Base-by-base conservation (phyloP, 1,140 invertebrate species). In the Leguminivora glycinivorella region DNA sequence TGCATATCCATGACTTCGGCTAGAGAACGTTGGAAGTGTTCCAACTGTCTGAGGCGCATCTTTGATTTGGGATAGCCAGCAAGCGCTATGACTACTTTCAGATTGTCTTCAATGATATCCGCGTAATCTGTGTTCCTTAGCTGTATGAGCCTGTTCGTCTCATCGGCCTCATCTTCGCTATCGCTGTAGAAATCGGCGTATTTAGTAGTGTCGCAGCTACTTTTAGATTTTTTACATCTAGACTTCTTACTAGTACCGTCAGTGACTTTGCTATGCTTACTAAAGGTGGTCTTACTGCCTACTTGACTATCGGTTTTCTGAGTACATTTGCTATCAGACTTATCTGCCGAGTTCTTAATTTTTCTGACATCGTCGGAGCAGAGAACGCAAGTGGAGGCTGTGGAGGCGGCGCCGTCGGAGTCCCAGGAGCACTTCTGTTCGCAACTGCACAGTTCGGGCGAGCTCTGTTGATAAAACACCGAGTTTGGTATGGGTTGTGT, bases 1-100 rank as follows among this genome's bases (percentile, higher is more conserved):
- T 90, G 88, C 88, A 89, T 90, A 56, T 90, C 83, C 6, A 85
- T 83, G 0, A 90, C 75, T n/a, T 82, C 81, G n/a, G 76, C 79
- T 0, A 90, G 24, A 0, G 76, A 81, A 1, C 73, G 72, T 60
- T 86, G 83, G 25, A 90, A 90, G 7, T 74, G 67, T 25, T 83
- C 79, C 83, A 90, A 88, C 43, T 88, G 82, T 31, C 77, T 75
- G 5, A 90, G 56, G 1, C 75, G 71, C 78, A 90, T 88, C 63
- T 87, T 90, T 0, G 75, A 79, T 70, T 87, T 88, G 0, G 88
- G 88, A 56, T 90, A 90, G 0, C 82, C 86, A 4, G 78, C 82
- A 67, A 87, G 70, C 22, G 83, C 85, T 34, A 90, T 74, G 12
- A 88, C 85, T 17, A 90, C 66, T 72, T 87, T 90, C 19, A 89